Percentiles rank a stretch among this genome's conserved stretches.
These are phyloP conservation scores for Tamandua tetradactyla DNA, from an alignment of 2,797 vertebrate species.

Conservation along the genomic window DNA sequence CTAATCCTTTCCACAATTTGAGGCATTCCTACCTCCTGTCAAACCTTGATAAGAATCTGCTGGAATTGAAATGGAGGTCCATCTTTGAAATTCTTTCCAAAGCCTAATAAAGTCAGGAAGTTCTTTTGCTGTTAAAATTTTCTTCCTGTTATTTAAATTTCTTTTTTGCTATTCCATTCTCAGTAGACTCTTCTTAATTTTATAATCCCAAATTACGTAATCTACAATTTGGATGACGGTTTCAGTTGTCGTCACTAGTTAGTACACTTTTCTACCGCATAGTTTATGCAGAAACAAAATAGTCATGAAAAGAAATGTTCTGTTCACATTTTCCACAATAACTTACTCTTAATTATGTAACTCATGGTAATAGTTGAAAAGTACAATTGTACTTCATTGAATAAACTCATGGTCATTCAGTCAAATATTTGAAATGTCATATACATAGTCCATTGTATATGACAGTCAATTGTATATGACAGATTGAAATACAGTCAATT, in stretches of 20 bases:
- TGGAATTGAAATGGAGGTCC: not conserved
- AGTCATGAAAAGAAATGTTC: not conserved
- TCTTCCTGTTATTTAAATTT: not conserved
- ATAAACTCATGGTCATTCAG: not conserved
- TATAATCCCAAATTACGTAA: not conserved
- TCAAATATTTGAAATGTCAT: constrained; percentile 15
- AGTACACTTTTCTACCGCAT: not conserved
- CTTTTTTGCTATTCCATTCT: not conserved
- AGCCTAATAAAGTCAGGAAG: not conserved
- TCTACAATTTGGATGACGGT: not conserved
- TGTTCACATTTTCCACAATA: not conserved
- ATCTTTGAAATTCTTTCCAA: not conserved
- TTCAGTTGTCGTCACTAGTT: not conserved
- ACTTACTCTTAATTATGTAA: constrained; percentile 7
- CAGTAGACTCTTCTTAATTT: not conserved
- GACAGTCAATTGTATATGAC: too few relatives aligned
- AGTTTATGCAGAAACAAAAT: not conserved
- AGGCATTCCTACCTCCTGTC: not conserved
- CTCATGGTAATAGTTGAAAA: not conserved
- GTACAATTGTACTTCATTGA: not conserved
- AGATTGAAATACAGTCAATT: not conserved
- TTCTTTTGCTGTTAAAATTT: not conserved
- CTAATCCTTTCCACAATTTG: not conserved
- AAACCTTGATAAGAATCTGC: not conserved
- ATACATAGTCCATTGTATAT: not conserved